These are phyloP conservation scores for Pentamera pediparva DNA, from an alignment of 53 echinoderm and acorn worm genomes.

Conservation along the genomic window DNA sequence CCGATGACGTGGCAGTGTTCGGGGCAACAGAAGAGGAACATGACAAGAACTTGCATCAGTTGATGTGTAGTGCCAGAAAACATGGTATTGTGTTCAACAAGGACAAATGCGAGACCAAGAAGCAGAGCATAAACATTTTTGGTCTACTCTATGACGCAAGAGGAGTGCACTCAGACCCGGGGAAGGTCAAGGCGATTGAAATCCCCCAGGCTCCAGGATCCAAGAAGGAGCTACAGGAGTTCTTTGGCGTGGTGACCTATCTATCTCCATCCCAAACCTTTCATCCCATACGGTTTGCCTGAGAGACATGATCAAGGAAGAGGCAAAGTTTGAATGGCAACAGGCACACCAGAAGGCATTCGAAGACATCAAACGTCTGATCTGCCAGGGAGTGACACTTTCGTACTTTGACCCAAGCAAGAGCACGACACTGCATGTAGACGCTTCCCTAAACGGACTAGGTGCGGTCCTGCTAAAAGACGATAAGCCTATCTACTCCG, in stretches of 20 bases:
- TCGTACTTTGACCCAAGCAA: constrained; percentile 44
- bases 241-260: constrained; percentile 49
- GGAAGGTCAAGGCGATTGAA: not conserved
- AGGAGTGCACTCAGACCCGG: constrained; percentile 36
- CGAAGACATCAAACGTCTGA: constrained; percentile 33
- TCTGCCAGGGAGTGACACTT: constrained; percentile 40
- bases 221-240: constrained; percentile 28
- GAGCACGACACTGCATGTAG: constrained; percentile 41
- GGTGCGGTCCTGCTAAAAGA: constrained; percentile 26
- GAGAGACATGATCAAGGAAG: constrained; percentile 44
- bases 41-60: constrained; percentile 22
- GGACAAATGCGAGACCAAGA: constrained; percentile 43
- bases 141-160: constrained; percentile 28
- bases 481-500: constrained; percentile 28
- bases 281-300: constrained; percentile 33
- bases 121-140: constrained; percentile 12
- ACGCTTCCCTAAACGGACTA: constrained; percentile 39
- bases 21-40: constrained; percentile 31
- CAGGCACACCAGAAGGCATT: constrained; percentile 29
- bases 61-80: constrained; percentile 23
- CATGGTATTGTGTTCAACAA: constrained; percentile 44
- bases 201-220: constrained; percentile 3
- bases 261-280: constrained; percentile 40
- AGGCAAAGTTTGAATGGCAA: constrained; percentile 37
- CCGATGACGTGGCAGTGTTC: constrained; percentile 44